phyloP scores from a whole-genome alignment of 2,113 vertebrate genomes.

The Nettapus auritus region DNA sequence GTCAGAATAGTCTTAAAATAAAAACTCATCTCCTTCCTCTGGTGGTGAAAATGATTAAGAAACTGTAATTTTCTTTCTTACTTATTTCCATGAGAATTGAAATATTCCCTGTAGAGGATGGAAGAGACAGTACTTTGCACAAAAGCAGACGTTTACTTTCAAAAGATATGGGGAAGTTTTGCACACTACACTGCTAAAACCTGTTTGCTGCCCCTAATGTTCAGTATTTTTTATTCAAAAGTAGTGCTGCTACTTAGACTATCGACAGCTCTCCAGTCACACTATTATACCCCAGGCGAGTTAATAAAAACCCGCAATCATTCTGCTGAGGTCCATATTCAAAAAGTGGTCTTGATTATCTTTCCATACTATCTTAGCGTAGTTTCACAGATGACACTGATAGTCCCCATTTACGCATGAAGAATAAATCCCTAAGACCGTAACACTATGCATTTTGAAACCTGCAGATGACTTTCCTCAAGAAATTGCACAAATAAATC shows the following conservation, averaged over 20 bases:
- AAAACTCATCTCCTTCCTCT: slow-evolving; percentile 2
- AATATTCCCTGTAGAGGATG: not conserved
- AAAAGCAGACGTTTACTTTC: slow-evolving; percentile 23
- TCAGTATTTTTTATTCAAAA: slow-evolving; percentile 32
- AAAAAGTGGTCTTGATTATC: slow-evolving; percentile 18
- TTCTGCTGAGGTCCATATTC: slow-evolving; percentile 1
- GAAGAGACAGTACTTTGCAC: not conserved
- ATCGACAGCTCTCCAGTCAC: not conserved
- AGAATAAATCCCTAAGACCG: slow-evolving; percentile 41
- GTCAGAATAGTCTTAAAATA: not conserved
- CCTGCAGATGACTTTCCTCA: slow-evolving; percentile 15
- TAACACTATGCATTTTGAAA: slow-evolving; percentile 31
- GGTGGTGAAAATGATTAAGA: not conserved
- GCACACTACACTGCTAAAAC: not conserved
- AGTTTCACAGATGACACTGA: slow-evolving; percentile 17
- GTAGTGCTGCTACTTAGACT: not conserved
- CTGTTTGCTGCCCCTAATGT: not conserved
- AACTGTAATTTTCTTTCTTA: not conserved
- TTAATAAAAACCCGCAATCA: slow-evolving; percentile 17
- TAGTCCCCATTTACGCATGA: not conserved
- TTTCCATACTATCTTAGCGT: not conserved
- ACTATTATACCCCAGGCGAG: not conserved
- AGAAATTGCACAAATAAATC: slow-evolving; percentile 65
- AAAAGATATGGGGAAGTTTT: slow-evolving; percentile 16
- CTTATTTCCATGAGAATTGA: slow-evolving; percentile 17